phyloP scores from a whole-genome alignment of 2,113 vertebrate species.

The Arothron firmamentum region DNA sequence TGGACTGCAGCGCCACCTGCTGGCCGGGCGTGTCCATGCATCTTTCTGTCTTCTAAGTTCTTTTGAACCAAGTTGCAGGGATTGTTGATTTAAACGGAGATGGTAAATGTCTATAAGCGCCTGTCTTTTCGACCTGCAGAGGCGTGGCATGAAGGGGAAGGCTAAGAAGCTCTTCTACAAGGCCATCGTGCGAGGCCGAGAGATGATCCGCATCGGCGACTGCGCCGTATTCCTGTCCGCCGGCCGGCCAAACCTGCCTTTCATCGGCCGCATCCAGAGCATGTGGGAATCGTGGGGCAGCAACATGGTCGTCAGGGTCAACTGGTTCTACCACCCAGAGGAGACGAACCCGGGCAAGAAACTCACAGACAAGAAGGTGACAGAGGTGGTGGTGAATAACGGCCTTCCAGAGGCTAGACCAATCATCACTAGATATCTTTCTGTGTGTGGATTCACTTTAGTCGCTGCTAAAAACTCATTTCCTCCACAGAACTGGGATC shows the following conservation, averaged over 20 bases:
- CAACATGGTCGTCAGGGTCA: constrained; percentile 98
- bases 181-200: constrained; percentile 92
- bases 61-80: no score
- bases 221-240: constrained; percentile 95
- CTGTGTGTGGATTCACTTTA: constrained; percentile 1
- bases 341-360: constrained; percentile 97
- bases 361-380: constrained; percentile 91
- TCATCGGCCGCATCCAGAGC: constrained; percentile 97
- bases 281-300: constrained; percentile 99
- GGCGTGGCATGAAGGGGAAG: constrained; percentile 97
- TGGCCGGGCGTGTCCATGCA: no score
- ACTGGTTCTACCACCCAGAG: constrained; percentile 99
- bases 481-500: constrained; percentile 86
- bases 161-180: constrained; percentile 99
- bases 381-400: no score
- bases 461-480: background rate
- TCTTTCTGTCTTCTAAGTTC: no score
- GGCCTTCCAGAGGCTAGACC: no score
- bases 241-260: constrained; percentile 94
- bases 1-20: no score
- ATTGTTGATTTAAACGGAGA: no score
- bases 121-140: constrained; percentile 70
- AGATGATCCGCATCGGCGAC: constrained; percentile 97
- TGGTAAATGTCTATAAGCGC: background rate
- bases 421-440: background rate